These are phyloP conservation scores for Luperina nickerlii DNA, from an alignment of 2,888 invertebrate species.

Conservation along the genomic window DNA sequence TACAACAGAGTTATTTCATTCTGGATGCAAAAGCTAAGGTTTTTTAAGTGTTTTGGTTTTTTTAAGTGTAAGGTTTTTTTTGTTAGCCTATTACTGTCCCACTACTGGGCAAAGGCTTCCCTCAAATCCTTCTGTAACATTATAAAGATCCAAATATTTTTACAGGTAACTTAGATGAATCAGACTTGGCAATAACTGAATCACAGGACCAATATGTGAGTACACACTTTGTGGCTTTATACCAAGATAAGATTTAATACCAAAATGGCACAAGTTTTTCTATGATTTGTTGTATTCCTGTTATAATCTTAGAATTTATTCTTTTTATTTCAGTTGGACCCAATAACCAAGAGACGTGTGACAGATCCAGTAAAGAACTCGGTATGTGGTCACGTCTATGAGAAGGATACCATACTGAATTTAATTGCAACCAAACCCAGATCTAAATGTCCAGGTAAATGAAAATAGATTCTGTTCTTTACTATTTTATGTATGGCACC, in stretches of 20 bases:
- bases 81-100: too few species aligned
- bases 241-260: background rate
- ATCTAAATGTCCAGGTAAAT: slow-evolving; percentile 84
- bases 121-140: background rate
- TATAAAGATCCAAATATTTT: slow-evolving; percentile 33
- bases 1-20: background rate
- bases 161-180: slow-evolving; percentile 81
- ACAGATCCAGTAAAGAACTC: slow-evolving; percentile 87
- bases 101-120: background rate
- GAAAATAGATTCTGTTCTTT: background rate
- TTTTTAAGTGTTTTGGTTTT: background rate
- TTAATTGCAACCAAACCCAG: slow-evolving; percentile 79
- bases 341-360: slow-evolving; percentile 87
- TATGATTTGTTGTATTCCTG: background rate
- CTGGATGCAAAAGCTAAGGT: background rate
- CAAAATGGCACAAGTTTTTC: background rate
- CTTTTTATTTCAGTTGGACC: slow-evolving; percentile 83
- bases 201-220: slow-evolving; percentile 82
- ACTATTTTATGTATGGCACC: slow-evolving; percentile 1
- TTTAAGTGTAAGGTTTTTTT: background rate
- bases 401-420: slow-evolving; percentile 83
- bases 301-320: background rate
- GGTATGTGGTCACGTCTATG: slow-evolving; percentile 88
- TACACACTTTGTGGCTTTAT: slow-evolving; percentile 40
- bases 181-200: slow-evolving; percentile 83